phyloP scores from a whole-genome alignment of 2,888 invertebrate species.

The Rugalucina vietnamica region DNA sequence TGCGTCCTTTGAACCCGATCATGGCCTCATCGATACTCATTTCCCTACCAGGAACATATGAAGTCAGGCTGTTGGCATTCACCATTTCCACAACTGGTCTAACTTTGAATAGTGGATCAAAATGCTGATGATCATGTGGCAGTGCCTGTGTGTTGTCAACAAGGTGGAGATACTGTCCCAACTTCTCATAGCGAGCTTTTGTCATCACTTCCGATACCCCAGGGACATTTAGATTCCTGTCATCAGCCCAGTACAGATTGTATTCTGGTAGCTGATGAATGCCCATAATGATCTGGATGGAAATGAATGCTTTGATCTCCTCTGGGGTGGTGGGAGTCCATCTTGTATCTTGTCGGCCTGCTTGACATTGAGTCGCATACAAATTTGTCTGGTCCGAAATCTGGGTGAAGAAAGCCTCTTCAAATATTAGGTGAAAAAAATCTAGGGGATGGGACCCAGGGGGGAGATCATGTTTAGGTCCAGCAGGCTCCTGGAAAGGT shows the following conservation, averaged over 20 bases:
- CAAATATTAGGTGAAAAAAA: no score
- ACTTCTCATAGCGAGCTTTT: neutral
- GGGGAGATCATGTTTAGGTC: no score
- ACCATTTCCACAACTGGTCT: constrained; percentile 24
- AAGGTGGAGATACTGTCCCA: neutral
- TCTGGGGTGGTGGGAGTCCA: no score
- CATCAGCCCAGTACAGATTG: neutral
- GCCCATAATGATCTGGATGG: no score
- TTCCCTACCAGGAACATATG: constrained; percentile 26
- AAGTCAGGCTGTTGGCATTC: neutral
- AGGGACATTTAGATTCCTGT: neutral
- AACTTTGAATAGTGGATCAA: constrained; percentile 39
- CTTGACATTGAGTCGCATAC: no score
- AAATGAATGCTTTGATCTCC: no score
- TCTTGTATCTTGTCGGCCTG: no score
- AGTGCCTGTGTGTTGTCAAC: constrained; percentile 1
- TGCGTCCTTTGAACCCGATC: constrained; percentile 47
- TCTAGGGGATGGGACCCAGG: no score
- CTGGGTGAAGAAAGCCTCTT: no score
- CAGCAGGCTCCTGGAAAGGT: no score
- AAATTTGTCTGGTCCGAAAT: no score
- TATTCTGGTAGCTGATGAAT: neutral
- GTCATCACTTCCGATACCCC: neutral
- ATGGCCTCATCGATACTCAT: constrained; percentile 42
- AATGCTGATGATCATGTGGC: constrained; percentile 6